These are phyloP conservation scores for Agapornis canus DNA, from an alignment of 2,797 vertebrate species.

Conservation along the genomic window DNA sequence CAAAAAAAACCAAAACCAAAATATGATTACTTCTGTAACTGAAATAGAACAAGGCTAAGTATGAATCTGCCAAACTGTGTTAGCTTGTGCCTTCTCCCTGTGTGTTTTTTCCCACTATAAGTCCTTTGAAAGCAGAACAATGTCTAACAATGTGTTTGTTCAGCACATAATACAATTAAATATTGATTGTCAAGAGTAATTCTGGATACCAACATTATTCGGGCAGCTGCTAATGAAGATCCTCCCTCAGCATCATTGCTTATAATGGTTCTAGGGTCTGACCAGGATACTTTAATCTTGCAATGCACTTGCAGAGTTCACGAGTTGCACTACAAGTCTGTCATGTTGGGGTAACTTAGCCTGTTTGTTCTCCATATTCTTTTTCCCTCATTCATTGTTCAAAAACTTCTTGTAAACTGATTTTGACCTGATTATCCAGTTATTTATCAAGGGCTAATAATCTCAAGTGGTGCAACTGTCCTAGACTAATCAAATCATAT, in stretches of 20 bases:
- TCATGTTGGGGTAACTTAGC: neutral
- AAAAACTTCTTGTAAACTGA: neutral
- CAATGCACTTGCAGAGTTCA: neutral
- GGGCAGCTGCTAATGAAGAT: neutral
- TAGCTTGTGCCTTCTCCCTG: neutral
- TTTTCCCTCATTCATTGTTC: neutral
- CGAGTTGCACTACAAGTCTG: neutral
- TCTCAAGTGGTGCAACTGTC: neutral
- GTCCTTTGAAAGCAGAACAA: neutral
- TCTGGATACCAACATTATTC: neutral
- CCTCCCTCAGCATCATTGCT: neutral
- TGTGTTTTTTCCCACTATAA: neutral
- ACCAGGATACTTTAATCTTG: neutral
- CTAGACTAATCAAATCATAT: neutral
- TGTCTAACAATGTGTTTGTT: neutral
- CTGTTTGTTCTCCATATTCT: neutral
- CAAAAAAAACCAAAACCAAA: neutral
- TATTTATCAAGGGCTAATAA: neutral
- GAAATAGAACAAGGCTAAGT: neutral
- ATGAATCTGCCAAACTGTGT: neutral
- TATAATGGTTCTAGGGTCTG: neutral
- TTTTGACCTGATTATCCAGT: neutral
- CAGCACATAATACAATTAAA: neutral
- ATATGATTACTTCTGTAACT: neutral
- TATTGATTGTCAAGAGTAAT: neutral